Evolutionary conservation across 2,888 invertebrate genomes (phyloP).

Genomic region (Sphaerophoria rueppellii): DNA sequence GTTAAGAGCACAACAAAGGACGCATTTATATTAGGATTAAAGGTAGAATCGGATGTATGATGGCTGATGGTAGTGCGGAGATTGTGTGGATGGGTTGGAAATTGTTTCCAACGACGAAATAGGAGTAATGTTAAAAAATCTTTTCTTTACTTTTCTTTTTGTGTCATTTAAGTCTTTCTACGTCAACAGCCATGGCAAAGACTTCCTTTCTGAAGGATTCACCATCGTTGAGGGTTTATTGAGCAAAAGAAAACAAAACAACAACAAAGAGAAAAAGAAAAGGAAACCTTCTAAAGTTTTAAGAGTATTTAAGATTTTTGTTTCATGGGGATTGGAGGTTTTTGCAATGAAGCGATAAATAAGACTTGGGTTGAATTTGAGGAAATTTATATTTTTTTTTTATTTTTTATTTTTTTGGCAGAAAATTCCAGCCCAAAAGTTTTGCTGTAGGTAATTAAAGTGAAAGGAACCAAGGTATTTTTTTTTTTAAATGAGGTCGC

Average conservation of each 20-base stretch:
- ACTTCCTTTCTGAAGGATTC: conserved; percentile 31
- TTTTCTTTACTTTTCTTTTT: conserved; percentile 24
- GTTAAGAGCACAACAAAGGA: conserved; percentile 32
- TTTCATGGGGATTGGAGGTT: not conserved
- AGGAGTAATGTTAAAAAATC: conserved; percentile 11
- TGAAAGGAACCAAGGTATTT: too few species aligned
- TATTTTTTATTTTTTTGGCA: not conserved
- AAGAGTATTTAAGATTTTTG: conserved; percentile 33
- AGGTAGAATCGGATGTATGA: not conserved
- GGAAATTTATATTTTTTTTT: not conserved
- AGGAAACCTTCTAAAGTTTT: conserved; percentile 23
- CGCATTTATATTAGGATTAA: not conserved
- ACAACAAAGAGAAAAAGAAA: not conserved
- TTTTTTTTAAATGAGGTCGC: too few species aligned
- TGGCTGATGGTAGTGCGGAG: not conserved
- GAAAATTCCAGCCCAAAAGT: not conserved
- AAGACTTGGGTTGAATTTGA: not conserved
- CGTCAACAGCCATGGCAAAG: conserved; percentile 17
- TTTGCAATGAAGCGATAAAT: conserved; percentile 28
- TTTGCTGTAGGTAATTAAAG: not conserved
- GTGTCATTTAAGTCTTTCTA: not conserved
- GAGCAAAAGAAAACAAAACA: conserved; percentile 32
- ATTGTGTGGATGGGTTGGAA: not conserved
- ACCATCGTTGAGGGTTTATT: conserved; percentile 26
- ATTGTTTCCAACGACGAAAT: conserved; percentile 20